Percentiles rank a stretch among this genome's conserved stretches.
phyloP scores from a whole-genome alignment of 2,113 vertebrate genomes.

The Coptodon bakossiorum region DNA sequence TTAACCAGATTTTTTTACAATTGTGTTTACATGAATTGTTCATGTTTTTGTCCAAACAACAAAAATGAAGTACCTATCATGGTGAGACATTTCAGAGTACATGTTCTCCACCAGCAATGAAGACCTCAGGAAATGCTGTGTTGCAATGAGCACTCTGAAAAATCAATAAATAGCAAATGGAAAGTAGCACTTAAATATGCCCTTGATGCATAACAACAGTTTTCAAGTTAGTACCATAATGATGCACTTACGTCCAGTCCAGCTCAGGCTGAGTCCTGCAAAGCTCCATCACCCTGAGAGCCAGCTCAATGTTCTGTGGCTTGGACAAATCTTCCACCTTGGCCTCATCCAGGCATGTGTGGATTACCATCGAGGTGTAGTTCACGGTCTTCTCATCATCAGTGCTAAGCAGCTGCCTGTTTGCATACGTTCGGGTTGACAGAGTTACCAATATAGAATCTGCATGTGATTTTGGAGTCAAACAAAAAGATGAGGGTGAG shows the following conservation, averaged over 20 bases:
- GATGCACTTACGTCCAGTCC: constrained; percentile 84
- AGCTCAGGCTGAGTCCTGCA: constrained; percentile 77
- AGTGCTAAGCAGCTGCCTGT: constrained; percentile 74
- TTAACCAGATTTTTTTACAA: background rate
- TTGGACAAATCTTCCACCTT: constrained; percentile 75
- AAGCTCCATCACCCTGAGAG: constrained; percentile 74
- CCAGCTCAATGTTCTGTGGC: constrained; percentile 67
- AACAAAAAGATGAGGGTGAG: background rate
- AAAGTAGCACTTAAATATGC: background rate
- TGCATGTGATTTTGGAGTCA: background rate
- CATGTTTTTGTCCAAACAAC: background rate
- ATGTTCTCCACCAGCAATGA: constrained; percentile 79
- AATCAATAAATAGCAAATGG: background rate
- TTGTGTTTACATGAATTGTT: background rate
- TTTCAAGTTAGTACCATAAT: background rate
- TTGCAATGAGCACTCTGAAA: constrained; percentile 84
- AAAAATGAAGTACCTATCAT: constrained; percentile 79
- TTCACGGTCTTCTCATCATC: constrained; percentile 78
- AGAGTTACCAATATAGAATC: background rate
- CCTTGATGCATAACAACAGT: background rate
- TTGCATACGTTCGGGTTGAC: background rate
- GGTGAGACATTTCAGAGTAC: constrained; percentile 81
- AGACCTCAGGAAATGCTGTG: constrained; percentile 85
- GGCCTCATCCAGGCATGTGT: constrained; percentile 80
- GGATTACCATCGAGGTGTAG: constrained; percentile 86